Evolutionary conservation across 2,797 vertebrate genomes (phyloP).

Genomic region (Channallabes apus): DNA sequence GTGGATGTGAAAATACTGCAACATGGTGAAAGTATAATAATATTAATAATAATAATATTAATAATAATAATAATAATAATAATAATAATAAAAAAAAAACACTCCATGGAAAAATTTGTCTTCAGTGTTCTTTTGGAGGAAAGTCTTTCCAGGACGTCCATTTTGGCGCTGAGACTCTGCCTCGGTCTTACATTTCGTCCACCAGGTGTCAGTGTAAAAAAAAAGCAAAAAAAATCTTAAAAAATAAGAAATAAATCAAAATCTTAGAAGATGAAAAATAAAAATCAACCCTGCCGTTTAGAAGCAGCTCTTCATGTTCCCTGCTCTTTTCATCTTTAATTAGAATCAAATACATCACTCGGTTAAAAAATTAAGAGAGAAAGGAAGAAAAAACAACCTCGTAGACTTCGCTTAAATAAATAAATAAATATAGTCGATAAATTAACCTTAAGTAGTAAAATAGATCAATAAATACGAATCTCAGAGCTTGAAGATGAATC

Average conservation of each 20-base stretch:
- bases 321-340: constrained; percentile 37
- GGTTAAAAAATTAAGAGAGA: not conserved
- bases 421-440: constrained; percentile 66
- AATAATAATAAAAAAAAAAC: not conserved
- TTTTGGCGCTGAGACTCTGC: not conserved
- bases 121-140: not conserved
- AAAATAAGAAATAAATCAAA: not conserved
- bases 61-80: not conserved
- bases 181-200: not conserved
- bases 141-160: not conserved
- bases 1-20: constrained; percentile 50
- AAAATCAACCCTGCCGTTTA: constrained; percentile 31
- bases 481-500: constrained; percentile 4
- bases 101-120: not conserved
- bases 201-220: not conserved
- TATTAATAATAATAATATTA: too few species aligned
- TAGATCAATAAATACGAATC: constrained; percentile 45
- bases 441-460: constrained; percentile 53
- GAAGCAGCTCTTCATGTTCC: constrained; percentile 33
- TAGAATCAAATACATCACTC: constrained; percentile 10
- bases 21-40: constrained; percentile 9
- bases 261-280: not conserved
- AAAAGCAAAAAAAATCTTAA: not conserved
- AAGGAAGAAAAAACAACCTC: not conserved
- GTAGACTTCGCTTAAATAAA: constrained; percentile 41